These are phyloP conservation scores for Argyresthia goedartella DNA, from an alignment of 2,888 invertebrate genomes.

Conservation along the genomic window DNA sequence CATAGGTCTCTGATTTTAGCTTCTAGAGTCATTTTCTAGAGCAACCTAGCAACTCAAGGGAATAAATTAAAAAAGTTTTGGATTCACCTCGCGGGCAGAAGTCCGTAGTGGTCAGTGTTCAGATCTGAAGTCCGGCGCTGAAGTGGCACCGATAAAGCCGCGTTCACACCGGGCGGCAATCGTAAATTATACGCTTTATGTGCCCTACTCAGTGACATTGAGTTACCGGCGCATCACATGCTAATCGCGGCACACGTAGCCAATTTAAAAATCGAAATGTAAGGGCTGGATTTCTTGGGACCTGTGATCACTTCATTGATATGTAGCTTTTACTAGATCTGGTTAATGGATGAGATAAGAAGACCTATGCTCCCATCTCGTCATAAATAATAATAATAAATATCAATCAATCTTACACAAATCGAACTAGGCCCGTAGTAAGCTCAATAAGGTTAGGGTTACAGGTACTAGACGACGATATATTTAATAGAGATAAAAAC, in stretches of 20 bases:
- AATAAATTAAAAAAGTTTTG: neutral
- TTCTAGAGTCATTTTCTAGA: too few species aligned
- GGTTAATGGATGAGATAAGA: neutral
- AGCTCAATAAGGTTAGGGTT: too few species aligned
- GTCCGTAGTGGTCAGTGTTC: neutral
- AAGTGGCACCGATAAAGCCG: neutral
- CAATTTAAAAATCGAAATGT: neutral
- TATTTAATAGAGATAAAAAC: too few species aligned
- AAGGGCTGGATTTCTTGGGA: neutral
- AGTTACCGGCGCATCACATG: neutral
- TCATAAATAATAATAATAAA: too few species aligned
- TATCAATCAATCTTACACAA: too few species aligned
- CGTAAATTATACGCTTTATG: constrained; percentile 1
- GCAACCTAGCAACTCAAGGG: too few species aligned
- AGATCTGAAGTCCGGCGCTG: neutral
- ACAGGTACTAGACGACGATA: too few species aligned
- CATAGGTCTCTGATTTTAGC: too few species aligned
- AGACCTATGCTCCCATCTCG: neutral
- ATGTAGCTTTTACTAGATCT: neutral
- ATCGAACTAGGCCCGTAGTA: too few species aligned
- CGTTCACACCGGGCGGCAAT: neutral
- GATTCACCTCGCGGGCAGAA: neutral
- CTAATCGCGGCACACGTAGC: neutral
- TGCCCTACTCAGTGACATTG: neutral
- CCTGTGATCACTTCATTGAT: neutral